A percentile compares a stretch with the other conserved stretches of the same genome.
Evolutionary conservation across 2,113 vertebrate species (phyloP).

Genomic region (Tetraodon nigroviridis): DNA sequence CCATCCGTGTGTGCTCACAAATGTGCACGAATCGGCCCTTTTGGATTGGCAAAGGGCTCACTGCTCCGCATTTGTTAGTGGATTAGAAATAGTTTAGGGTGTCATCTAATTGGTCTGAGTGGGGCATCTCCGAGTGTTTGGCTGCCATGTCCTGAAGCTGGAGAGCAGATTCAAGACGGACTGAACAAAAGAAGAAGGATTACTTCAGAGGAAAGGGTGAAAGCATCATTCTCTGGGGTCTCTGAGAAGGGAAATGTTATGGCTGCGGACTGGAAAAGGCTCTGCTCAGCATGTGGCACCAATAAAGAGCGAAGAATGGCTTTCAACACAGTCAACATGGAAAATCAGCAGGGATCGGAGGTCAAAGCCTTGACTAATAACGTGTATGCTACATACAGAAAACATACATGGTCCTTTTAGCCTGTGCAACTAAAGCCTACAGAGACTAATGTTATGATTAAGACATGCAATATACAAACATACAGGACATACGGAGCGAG

Average conservation of each 20-base stretch:
- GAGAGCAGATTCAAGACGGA: slow-evolving; percentile 4
- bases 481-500: neutral
- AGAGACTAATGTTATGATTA: slow-evolving; percentile 10
- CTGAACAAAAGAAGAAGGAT: slow-evolving; percentile 3
- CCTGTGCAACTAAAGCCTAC: slow-evolving; percentile 19
- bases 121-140: slow-evolving; percentile 39
- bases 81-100: slow-evolving; percentile 66
- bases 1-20: slow-evolving; percentile 61
- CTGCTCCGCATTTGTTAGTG: slow-evolving; percentile 65
- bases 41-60: slow-evolving; percentile 51
- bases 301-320: slow-evolving; percentile 51
- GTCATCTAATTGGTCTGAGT: slow-evolving; percentile 63
- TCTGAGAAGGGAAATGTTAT: slow-evolving; percentile 26
- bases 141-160: slow-evolving; percentile 38
- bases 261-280: slow-evolving; percentile 29
- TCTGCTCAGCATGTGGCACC: slow-evolving; percentile 57
- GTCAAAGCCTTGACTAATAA: slow-evolving; percentile 20
- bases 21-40: slow-evolving; percentile 52
- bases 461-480: neutral
- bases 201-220: slow-evolving; percentile 2
- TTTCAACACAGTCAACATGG: slow-evolving; percentile 41
- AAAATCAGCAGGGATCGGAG: slow-evolving; percentile 40
- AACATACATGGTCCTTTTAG: slow-evolving; percentile 18
- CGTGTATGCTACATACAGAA: slow-evolving; percentile 26
- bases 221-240: slow-evolving; percentile 8